Evolutionary conservation across 2,113 vertebrate genomes (phyloP), one percentile per base, ranked within the genome.

Genomic region (Talpa occidentalis): DNA sequence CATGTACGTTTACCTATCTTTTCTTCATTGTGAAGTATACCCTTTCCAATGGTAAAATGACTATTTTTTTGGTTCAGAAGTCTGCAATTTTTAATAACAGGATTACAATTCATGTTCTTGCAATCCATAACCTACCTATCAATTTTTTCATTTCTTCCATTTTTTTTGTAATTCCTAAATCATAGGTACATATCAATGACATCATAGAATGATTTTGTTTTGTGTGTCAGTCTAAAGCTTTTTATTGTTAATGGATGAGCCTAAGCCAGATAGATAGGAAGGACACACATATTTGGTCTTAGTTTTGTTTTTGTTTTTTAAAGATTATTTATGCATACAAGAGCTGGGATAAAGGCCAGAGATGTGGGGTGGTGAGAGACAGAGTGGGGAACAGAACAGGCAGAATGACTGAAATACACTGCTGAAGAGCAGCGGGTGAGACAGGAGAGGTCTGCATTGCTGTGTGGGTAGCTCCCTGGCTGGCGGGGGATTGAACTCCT

Each of bases 31-130:
- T 87, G 35, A 87, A 62, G 77, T 82, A 1, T 77, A 52, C n/a
- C 24, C 66, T 94, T 89, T 92, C 86, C 54, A 88, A 16, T 87
- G 69, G 89, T 73, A 66, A 88, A 86, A 12, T 78, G 40, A n/a
- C 30, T 79, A 10, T 93, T 92, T 73, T 74, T 35, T n/a, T 66
- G 85, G 49, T 76, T 88, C 52, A 82, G 44, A 44, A 44, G 44
- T 44, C 44, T 44, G 44, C 44, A 44, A 44, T 59, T 44, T 92
- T 56, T 66, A 81, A 90, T 79, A 82, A 67, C 92, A 92, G 35
- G 12, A 90, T 88, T 64, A 47, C 4, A 70, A 16, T 74, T 8
- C 28, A 30, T 83, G 19, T 73, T 74, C 89, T 89, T 88, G 26
- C 59, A 40, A 52, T 42, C 10, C 28, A 72, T 78, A 62, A 64